Conservation (phyloP, 2,113 vertebrate genomes). For the Paramisgurnus dabryanus region DNA sequence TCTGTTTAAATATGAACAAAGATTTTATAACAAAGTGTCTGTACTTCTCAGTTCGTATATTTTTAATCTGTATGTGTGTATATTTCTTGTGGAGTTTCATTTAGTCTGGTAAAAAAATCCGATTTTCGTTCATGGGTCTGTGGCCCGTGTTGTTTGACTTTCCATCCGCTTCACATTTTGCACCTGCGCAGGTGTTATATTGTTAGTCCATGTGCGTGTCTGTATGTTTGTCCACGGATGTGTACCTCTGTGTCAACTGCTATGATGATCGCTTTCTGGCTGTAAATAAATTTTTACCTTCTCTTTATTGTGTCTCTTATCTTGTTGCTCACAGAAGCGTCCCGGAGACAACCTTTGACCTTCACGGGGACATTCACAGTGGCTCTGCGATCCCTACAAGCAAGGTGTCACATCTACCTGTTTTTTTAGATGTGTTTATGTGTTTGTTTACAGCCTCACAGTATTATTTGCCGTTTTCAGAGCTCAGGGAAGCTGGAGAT, state of each 20-base stretch:
- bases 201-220: slow-evolving; percentile 12
- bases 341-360: slow-evolving; percentile 92
- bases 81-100: slow-evolving; percentile 32
- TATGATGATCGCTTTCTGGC: slow-evolving; percentile 7
- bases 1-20: no score
- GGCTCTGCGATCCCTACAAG: slow-evolving; percentile 83
- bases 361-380: slow-evolving; percentile 90
- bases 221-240: slow-evolving; percentile 12
- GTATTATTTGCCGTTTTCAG: slow-evolving; percentile 65
- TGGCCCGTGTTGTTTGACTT: slow-evolving; percentile 40
- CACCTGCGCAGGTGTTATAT: slow-evolving; percentile 10
- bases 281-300: not conserved
- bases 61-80: slow-evolving; percentile 14
- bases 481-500: slow-evolving; percentile 88
- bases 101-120: slow-evolving; percentile 15
- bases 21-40: not conserved
- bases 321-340: slow-evolving; percentile 73
- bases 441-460: slow-evolving; percentile 1
- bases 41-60: not conserved
- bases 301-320: not conserved
- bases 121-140: not conserved
- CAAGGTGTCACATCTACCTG: slow-evolving; percentile 78
- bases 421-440: not conserved
- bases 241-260: slow-evolving; percentile 3
- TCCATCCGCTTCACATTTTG: slow-evolving; percentile 1